Percentiles rank a stretch among this genome's conserved stretches.
Evolutionary conservation across 2,888 invertebrate genomes (phyloP).

Genomic region (Ectemnius lituratus): DNA sequence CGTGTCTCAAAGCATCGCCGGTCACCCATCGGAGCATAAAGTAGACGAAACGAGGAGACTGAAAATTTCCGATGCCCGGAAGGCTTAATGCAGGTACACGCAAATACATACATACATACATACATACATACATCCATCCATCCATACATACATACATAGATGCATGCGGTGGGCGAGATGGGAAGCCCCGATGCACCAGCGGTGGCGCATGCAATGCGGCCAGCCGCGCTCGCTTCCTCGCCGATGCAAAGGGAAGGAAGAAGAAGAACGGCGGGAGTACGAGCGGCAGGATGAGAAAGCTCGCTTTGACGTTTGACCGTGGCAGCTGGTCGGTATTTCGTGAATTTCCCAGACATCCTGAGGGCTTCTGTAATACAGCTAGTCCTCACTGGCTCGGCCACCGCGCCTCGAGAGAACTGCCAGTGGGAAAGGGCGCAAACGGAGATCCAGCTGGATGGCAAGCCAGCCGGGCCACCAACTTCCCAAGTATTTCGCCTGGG

Average conservation of each 20-base stretch:
- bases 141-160: neutral
- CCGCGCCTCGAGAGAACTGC: too few relatives aligned
- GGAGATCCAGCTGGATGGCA: constrained; percentile 34
- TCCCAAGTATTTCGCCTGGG: constrained; percentile 48
- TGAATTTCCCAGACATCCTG: constrained; percentile 52
- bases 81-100: constrained; percentile 7
- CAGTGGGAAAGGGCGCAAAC: too few relatives aligned
- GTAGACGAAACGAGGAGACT: neutral
- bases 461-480: constrained; percentile 26
- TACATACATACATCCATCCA: too few relatives aligned
- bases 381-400: constrained; percentile 12
- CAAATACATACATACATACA: neutral
- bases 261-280: neutral
- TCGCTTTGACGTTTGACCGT: constrained; percentile 57
- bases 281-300: constrained; percentile 33
- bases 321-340: constrained; percentile 50
- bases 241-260: neutral
- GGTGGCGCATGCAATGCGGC: too few relatives aligned
- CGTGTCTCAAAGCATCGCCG: neutral
- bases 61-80: constrained; percentile 13
- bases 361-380: constrained; percentile 46
- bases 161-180: neutral
- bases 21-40: neutral
- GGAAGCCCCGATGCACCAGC: neutral
- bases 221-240: too few relatives aligned